phyloP scores from a whole-genome alignment of 1,140 invertebrate species.

The Elysia chlorotica region DNA sequence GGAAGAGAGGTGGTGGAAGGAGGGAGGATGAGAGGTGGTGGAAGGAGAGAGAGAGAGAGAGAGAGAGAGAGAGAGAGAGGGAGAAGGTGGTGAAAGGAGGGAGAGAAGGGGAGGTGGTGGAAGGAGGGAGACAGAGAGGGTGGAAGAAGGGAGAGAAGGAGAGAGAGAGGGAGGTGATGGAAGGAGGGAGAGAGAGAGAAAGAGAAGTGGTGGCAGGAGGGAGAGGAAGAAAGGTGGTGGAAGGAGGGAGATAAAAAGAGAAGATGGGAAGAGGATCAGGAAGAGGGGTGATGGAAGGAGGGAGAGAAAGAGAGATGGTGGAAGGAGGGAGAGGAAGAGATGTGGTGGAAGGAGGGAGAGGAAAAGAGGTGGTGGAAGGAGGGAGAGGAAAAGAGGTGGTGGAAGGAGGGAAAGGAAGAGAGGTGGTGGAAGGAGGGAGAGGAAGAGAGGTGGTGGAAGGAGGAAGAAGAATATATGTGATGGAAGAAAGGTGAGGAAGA shows the following conservation, averaged over 20 bases:
- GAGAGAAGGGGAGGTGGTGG: neutral
- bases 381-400: neutral
- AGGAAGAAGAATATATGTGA: no score
- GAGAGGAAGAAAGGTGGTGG: neutral
- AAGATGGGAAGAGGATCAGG: neutral
- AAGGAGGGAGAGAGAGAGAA: conserved; percentile 1
- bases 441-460: no score
- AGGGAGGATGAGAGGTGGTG: neutral
- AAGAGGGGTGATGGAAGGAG: neutral
- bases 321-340: neutral
- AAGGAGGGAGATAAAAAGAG: neutral
- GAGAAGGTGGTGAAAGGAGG: neutral
- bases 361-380: neutral
- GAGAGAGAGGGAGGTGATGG: neutral
- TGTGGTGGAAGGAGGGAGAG: neutral
- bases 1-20: neutral
- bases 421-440: no score
- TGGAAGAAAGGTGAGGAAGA: no score
- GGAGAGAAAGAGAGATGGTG: neutral
- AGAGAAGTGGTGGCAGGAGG: neutral
- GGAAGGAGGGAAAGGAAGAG: neutral
- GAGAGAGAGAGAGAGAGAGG: conserved; percentile 5
- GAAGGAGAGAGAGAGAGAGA: conserved; percentile 1
- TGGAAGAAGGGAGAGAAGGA: conserved; percentile 3
- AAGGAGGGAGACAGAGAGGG: neutral